These are phyloP conservation scores for Metallyticus violacea DNA, from an alignment of 2,888 invertebrate species.

Conservation along the genomic window DNA sequence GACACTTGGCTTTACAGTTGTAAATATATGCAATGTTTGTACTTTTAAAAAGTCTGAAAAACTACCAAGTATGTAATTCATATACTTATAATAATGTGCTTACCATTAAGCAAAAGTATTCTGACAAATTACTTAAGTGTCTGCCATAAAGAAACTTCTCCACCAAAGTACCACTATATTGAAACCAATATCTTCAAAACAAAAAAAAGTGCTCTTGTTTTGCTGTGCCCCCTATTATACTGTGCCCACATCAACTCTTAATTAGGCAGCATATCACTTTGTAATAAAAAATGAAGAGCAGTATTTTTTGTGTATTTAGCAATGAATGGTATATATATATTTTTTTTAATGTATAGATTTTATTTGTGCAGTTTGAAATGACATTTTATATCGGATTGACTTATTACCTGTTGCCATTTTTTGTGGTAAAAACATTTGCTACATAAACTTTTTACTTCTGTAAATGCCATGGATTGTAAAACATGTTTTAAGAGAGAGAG, in stretches of 20 bases:
- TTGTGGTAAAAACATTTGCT: neutral
- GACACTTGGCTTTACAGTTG: neutral
- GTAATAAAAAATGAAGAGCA: constrained; percentile 10
- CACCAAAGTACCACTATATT: neutral
- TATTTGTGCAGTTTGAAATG: constrained; percentile 9
- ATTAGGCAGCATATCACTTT: constrained; percentile 15
- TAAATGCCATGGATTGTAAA: neutral
- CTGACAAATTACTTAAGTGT: neutral
- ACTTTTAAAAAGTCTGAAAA: too few species aligned
- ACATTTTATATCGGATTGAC: neutral
- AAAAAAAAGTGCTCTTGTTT: neutral
- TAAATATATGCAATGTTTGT: neutral
- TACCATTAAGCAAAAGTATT: too few species aligned
- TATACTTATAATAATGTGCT: too few species aligned
- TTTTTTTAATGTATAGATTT: constrained; percentile 14
- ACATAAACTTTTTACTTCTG: neutral
- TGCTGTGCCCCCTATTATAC: neutral
- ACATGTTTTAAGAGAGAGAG: neutral
- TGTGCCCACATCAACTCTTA: neutral
- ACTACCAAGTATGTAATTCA: too few species aligned
- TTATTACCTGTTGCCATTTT: neutral
- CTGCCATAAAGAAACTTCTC: neutral
- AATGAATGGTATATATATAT: neutral
- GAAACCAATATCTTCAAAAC: neutral
- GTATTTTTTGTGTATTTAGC: constrained; percentile 20